Conservation (phyloP, 2,888 invertebrate species). For the Pristionchus entomophagus region DNA sequence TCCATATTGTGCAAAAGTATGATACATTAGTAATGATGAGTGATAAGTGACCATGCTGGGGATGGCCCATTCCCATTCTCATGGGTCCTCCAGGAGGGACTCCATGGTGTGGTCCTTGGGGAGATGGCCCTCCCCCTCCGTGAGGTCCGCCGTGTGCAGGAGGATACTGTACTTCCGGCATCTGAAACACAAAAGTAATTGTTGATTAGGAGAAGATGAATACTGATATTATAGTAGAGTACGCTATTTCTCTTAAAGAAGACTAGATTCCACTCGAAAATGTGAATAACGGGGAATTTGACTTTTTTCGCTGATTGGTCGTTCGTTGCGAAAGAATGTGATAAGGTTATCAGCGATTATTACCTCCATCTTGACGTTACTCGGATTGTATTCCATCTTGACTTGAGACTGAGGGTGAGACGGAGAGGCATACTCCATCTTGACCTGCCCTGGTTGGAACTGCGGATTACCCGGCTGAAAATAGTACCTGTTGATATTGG, state of each 20-base stretch:
- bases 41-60: not conserved
- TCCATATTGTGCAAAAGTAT: not conserved
- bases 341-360: not conserved
- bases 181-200: not conserved
- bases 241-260: too few relatives aligned
- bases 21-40: not conserved
- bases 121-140: slow-evolving; percentile 11
- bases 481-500: not conserved
- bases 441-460: slow-evolving; percentile 30
- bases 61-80: not conserved
- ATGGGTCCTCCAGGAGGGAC: slow-evolving; percentile 2
- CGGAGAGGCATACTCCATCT: slow-evolving; percentile 35
- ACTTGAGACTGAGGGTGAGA: not conserved
- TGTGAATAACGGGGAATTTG: too few relatives aligned
- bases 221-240: not conserved
- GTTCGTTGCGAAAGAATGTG: too few relatives aligned
- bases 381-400: slow-evolving; percentile 38
- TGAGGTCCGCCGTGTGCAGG: not conserved
- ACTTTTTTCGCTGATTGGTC: too few relatives aligned
- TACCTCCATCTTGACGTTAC: slow-evolving; percentile 24
- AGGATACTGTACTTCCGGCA: not conserved
- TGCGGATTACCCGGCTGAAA: not conserved
- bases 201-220: not conserved
- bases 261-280: too few relatives aligned
- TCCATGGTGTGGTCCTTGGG: not conserved